A percentile compares a stretch with the other conserved stretches of the same genome.
phyloP scores from a whole-genome alignment of 2,888 invertebrate species.

The Papilio demoleus region DNA sequence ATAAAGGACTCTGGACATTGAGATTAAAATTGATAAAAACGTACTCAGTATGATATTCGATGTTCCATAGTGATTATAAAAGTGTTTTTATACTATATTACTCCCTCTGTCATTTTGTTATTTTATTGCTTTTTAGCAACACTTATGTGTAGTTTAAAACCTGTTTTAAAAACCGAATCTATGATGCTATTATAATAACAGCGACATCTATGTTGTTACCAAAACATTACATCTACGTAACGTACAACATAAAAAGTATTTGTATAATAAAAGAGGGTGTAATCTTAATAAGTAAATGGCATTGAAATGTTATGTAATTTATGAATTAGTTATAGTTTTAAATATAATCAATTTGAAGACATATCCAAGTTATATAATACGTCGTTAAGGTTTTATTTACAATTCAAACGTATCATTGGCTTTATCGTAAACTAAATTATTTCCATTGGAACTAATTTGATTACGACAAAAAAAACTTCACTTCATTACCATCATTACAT shows the following conservation, averaged over 20 bases:
- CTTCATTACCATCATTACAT: conserved; percentile 4
- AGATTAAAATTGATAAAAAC: background rate
- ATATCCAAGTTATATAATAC: no score
- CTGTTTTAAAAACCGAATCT: no score
- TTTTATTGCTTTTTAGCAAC: no score
- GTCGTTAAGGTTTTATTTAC: no score
- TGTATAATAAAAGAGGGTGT: conserved; percentile 14
- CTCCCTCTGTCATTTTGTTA: no score
- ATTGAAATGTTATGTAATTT: background rate
- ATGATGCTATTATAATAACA: background rate
- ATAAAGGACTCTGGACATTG: background rate
- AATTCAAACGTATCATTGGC: no score
- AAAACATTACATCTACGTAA: background rate
- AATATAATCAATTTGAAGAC: background rate
- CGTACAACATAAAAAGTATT: background rate
- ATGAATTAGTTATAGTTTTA: background rate
- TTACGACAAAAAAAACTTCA: background rate
- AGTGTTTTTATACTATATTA: no score
- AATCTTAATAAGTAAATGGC: no score
- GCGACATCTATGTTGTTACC: background rate
- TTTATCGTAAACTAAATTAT: background rate
- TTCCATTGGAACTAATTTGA: background rate
- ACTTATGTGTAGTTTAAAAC: no score
- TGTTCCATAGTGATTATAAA: no score
- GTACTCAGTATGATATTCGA: no score